Evolutionary conservation across 2,797 vertebrate species (phyloP).

Genomic region (Halcyon leucocephala): DNA sequence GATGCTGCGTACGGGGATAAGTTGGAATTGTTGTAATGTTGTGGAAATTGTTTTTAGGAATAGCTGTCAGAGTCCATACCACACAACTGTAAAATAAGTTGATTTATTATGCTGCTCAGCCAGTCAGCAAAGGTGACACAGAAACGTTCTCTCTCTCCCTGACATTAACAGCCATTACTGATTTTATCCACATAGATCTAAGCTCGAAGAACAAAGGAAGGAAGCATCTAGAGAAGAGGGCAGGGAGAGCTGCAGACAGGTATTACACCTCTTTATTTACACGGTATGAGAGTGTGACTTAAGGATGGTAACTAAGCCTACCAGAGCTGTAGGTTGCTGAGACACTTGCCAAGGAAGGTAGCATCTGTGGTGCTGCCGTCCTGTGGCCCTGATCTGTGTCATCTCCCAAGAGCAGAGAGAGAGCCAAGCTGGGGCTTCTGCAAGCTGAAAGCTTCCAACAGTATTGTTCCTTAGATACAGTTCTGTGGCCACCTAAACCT

Average conservation of each 20-base stretch:
- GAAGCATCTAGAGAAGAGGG: neutral
- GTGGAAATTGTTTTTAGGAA: neutral
- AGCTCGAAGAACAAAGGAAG: neutral
- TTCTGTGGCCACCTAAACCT: neutral
- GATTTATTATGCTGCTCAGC: neutral
- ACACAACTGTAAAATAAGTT: neutral
- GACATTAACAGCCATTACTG: neutral
- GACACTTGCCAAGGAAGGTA: neutral
- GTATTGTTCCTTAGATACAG: neutral
- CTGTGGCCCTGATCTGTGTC: neutral
- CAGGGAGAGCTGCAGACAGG: neutral
- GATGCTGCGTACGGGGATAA: neutral
- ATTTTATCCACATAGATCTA: neutral
- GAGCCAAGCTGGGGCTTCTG: neutral
- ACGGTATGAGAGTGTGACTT: neutral
- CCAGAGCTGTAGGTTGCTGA: neutral
- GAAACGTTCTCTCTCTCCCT: neutral
- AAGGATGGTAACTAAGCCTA: neutral
- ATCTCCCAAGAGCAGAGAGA: neutral
- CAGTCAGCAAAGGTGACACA: neutral
- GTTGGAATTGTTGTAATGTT: conserved; percentile 21
- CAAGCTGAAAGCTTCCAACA: neutral
- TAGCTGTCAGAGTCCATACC: neutral
- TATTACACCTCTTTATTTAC: neutral
- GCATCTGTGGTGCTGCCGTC: neutral